phyloP scores from a whole-genome alignment of 2,888 invertebrate species.

The Timema podura region DNA sequence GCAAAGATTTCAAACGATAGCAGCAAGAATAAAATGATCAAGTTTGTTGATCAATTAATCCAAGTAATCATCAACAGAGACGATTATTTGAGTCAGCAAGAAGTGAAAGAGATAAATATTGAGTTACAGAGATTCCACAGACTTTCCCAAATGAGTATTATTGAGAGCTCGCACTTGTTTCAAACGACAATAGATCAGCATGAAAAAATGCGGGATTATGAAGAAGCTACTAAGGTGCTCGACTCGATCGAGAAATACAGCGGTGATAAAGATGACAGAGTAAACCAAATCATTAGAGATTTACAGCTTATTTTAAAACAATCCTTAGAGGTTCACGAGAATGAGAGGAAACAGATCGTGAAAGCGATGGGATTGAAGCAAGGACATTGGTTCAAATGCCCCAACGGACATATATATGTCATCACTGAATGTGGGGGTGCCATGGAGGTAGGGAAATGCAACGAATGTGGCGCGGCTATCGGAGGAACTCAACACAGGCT shows the following conservation, averaged over 20 bases:
- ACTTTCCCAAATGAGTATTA: conserved; percentile 35
- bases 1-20: neutral
- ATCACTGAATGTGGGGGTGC: conserved; percentile 67
- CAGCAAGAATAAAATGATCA: conserved; percentile 3
- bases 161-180: conserved; percentile 12
- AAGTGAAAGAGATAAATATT: conserved; percentile 19
- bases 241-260: conserved; percentile 31
- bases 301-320: conserved; percentile 31
- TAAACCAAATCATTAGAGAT: conserved; percentile 30
- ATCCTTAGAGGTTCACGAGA: conserved; percentile 40
- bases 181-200: neutral
- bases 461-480: conserved; percentile 54
- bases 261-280: conserved; percentile 27
- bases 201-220: conserved; percentile 8
- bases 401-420: conserved; percentile 63
- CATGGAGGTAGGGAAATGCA: conserved; percentile 49
- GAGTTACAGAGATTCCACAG: conserved; percentile 36
- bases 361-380: conserved; percentile 52
- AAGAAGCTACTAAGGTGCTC: neutral
- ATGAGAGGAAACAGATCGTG: conserved; percentile 53
- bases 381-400: conserved; percentile 70
- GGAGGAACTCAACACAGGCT: conserved; percentile 54
- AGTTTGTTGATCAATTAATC: conserved; percentile 34
- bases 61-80: conserved; percentile 31
- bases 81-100: conserved; percentile 29